Base-by-base conservation (phyloP, 2,113 vertebrate species). In the Varanus salvator region DNA sequence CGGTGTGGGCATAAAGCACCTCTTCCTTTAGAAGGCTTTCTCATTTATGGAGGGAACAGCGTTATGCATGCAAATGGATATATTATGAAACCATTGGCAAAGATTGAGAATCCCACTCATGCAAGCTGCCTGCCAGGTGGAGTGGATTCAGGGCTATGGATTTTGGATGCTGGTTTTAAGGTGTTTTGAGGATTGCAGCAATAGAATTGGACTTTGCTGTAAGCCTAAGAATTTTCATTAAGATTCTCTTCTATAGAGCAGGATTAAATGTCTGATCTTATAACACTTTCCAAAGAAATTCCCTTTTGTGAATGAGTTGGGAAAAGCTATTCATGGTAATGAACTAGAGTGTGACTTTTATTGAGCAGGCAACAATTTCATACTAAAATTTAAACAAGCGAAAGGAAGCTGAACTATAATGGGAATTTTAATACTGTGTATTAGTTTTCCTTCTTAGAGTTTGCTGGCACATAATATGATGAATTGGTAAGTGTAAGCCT, bases 191-290 rank as follows among this genome's bases (percentile, higher is more conserved):
- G 50, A 21, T 34, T 80, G 60, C 27, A 80, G n/a, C 29, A 57
- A 57, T 69, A 27, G 21, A 68, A 54, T 68, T 52, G 50, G 57
- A 8, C 60, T 77, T 68, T 38, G 38, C 66, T 85, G n/a, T 23
- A 31, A 54, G 6, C 38, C 78, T 89, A 89, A 76, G 31, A 72
- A 77, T 27, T 31, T 77, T 14, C 68, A 12, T 89, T 84, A 48
- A 50, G 23, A 38, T 54, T 89, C 44, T 85, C n/a, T 78, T 85
- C 75, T 78, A 19, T 54, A 85, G 27, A 31, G 48, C 52, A 25
- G 87, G 74, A 85, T 90, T 89, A 89, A 84, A 84, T 71, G 64
- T 68, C 31, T 89, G 57, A 68, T 78, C 31, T 69, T 21, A n/a
- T 34, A 80, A 50, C 86, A 80, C 4, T 31, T 69, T 80, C 19